These are phyloP conservation scores for Oryzias sinensis DNA, from an alignment of 2,797 vertebrate genomes.

Conservation along the genomic window DNA sequence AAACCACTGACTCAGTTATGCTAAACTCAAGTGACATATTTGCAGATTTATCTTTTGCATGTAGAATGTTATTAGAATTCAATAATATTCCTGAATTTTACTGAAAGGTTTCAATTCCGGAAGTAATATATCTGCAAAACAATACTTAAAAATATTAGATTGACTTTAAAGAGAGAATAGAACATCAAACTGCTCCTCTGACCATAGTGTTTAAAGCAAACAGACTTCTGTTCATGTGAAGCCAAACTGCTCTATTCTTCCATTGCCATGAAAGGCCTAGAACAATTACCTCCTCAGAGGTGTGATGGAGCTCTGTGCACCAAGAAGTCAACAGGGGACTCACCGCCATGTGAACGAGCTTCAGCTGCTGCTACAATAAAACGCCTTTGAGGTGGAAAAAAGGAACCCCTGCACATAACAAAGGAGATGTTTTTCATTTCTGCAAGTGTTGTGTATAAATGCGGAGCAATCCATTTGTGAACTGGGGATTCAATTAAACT, in stretches of 20 bases:
- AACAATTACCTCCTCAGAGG: slow-evolving; percentile 57
- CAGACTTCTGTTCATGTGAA: slow-evolving; percentile 33
- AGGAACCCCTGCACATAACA: slow-evolving; percentile 23
- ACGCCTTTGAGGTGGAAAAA: slow-evolving; percentile 30
- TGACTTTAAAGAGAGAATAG: slow-evolving; percentile 3
- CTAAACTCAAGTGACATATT: slow-evolving; percentile 14
- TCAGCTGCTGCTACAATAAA: slow-evolving; percentile 44
- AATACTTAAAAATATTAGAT: slow-evolving; percentile 13
- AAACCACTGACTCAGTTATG: slow-evolving; percentile 28
- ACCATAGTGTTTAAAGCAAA: slow-evolving; percentile 29
- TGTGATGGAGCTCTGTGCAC: slow-evolving; percentile 53
- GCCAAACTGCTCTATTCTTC: slow-evolving; percentile 42
- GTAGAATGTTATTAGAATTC: not conserved
- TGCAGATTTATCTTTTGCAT: slow-evolving; percentile 6
- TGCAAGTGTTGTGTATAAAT: too few species aligned
- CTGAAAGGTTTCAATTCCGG: slow-evolving; percentile 1
- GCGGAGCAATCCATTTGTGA: not conserved
- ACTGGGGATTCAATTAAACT: slow-evolving; percentile 26
- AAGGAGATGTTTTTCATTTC: not conserved
- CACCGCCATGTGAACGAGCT: slow-evolving; percentile 54
- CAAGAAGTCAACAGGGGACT: slow-evolving; percentile 53
- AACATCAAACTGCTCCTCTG: not conserved
- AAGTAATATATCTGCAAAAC: slow-evolving; percentile 1
- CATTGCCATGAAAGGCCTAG: slow-evolving; percentile 53
- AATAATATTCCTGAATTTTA: not conserved